A percentile compares a stretch with the other conserved stretches of the same genome.
Evolutionary conservation across 2,888 invertebrate genomes (phyloP).

Genomic region (Caenorhabditis afra): DNA sequence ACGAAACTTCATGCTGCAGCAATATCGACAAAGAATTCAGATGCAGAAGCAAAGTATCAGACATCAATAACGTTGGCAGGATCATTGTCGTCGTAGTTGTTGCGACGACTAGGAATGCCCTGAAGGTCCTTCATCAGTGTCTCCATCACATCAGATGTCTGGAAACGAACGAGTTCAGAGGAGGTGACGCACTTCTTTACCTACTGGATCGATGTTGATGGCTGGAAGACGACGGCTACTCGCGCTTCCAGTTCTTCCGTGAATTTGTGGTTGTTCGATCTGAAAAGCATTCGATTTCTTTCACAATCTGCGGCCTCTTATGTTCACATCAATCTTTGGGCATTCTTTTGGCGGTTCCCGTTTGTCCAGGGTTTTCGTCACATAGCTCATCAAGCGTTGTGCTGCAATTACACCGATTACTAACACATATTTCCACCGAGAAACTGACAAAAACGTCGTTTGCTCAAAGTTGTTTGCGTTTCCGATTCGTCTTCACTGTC

Average conservation of each 20-base stretch:
- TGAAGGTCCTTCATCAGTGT: constrained; percentile 46
- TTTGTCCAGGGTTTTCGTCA: constrained; percentile 61
- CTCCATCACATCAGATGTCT: constrained; percentile 57
- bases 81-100: constrained; percentile 54
- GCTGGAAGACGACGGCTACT: constrained; percentile 47
- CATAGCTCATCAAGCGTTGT: constrained; percentile 67
- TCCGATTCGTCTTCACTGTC: constrained; percentile 69
- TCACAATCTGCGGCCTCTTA: not conserved
- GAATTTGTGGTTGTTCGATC: constrained; percentile 59
- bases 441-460: constrained; percentile 64
- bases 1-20: not conserved
- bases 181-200: not conserved
- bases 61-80: constrained; percentile 61
- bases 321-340: constrained; percentile 28
- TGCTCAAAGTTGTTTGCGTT: constrained; percentile 48
- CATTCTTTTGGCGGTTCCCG: constrained; percentile 40
- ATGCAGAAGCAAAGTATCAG: not conserved
- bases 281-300: constrained; percentile 14
- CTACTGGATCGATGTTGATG: constrained; percentile 56
- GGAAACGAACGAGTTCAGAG: not conserved
- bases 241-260: constrained; percentile 39
- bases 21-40: not conserved
- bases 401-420: constrained; percentile 32
- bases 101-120: constrained; percentile 34
- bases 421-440: too few relatives aligned